Evolutionary conservation across 1,140 invertebrate genomes (phyloP), one percentile per base, ranked within the genome.

Genomic region (Eufriesea mexicana): DNA sequence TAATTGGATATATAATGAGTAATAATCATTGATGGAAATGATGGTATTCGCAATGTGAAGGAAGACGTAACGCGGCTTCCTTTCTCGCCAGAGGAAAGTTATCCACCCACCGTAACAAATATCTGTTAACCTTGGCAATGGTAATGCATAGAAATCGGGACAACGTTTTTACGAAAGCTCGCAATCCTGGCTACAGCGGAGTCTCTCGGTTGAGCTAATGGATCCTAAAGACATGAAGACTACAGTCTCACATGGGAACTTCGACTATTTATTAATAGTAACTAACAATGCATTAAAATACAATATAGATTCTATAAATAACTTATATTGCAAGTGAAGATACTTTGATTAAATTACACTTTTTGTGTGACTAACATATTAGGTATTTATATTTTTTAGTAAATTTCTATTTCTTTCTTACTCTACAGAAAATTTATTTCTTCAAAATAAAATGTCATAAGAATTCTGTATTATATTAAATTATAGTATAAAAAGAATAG

Each of bases 61-160:
- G 66, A 49, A 66, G n/a, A 75, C 25, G 51, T 76, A 76, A 82
- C 42, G 51, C 55, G 5, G n/a, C 20, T 51, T 82, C 51, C 14
- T 74, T 57, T 74, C 42, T 70, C 55, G 16, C 6, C 9, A 14
- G 59, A 83, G 55, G 66, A 83, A 83, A 83, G 81, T 78, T 78
- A 71, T 47, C 64, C 74, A 77, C 45, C 61, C 35, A 71, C 81
- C 64, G 81, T 83, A 28, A 79, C 81, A 79, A 79, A 84, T 51
- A 73, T 57, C 45, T 47, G 35, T 73, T 71, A 79, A 54, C 68
- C 76, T 79, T 79, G 82, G 59, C 68, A 84, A 70, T 77, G 51
- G n/a, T 76, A 47, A 49, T 55, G 55, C 47, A 72, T 84, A 79
- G 82, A 84, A 84, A 84, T 79, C 66, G 14, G 66, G 74, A 28